Conservation (phyloP, 1,140 invertebrate species). For the Leptinotarsa lineolata region DNA sequence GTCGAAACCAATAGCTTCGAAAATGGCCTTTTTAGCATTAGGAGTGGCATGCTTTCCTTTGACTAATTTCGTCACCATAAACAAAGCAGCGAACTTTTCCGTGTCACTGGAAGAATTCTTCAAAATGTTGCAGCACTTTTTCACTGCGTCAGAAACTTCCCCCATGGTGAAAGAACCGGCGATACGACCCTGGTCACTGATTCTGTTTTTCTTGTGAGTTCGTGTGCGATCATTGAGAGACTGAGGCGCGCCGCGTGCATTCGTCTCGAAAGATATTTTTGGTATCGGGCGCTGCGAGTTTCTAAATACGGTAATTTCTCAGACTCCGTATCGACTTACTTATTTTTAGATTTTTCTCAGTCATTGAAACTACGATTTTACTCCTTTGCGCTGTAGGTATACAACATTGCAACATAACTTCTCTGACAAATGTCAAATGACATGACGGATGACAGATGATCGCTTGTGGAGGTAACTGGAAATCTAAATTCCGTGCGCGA, state of each 20-base stretch:
- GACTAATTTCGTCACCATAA: slow-evolving; percentile 87
- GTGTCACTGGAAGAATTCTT: slow-evolving; percentile 80
- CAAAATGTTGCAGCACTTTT: slow-evolving; percentile 79
- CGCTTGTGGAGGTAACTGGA: neutral
- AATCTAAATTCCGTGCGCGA: too few relatives aligned
- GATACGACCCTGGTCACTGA: neutral
- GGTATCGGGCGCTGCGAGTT: slow-evolving; percentile 39
- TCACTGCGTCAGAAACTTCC: slow-evolving; percentile 74
- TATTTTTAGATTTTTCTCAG: slow-evolving; percentile 51
- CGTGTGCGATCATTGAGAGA: slow-evolving; percentile 34
- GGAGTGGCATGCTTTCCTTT: slow-evolving; percentile 77
- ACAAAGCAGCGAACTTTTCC: slow-evolving; percentile 87
- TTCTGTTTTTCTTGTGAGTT: neutral
- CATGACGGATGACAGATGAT: neutral
- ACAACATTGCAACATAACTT: neutral
- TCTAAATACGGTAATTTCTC: slow-evolving; percentile 52
- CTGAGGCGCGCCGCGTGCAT: slow-evolving; percentile 38
- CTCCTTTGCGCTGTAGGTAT: neutral
- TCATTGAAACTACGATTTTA: neutral
- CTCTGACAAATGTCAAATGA: neutral
- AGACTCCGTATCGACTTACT: slow-evolving; percentile 45
- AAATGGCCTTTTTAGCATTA: slow-evolving; percentile 74
- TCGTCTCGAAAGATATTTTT: slow-evolving; percentile 51
- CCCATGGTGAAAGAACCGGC: slow-evolving; percentile 43
- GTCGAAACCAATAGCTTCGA: slow-evolving; percentile 84